Percentiles rank a stretch among this genome's conserved stretches.
Evolutionary conservation across 1,140 invertebrate species (phyloP).

Genomic region (Andrena cerasifolii): DNA sequence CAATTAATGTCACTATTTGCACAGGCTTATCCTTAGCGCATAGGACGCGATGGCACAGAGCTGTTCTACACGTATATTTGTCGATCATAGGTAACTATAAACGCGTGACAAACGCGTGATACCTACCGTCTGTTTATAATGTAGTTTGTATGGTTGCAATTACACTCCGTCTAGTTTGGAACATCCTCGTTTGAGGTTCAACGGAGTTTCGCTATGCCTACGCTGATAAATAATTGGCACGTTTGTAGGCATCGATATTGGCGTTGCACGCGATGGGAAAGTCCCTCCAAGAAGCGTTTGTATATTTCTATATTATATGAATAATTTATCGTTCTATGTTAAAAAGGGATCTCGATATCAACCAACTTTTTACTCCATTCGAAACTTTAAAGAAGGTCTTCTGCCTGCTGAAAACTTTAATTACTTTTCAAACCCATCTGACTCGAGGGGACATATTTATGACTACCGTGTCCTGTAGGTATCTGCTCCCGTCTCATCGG

Average conservation of each 20-base stretch:
- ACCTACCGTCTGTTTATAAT: conserved; percentile 65
- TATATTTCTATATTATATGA: no score
- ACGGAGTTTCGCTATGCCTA: not conserved
- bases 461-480: conserved; percentile 1
- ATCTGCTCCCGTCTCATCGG: conserved; percentile 27
- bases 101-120: conserved; percentile 69
- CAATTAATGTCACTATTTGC: conserved; percentile 80
- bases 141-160: conserved; percentile 46
- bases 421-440: conserved; percentile 54
- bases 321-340: conserved; percentile 29
- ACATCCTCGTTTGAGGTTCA: not conserved
- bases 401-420: conserved; percentile 58
- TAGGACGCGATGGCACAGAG: conserved; percentile 47
- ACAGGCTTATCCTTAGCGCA: conserved; percentile 73
- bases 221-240: no score
- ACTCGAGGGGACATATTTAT: conserved; percentile 47
- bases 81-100: conserved; percentile 56
- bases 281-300: not conserved
- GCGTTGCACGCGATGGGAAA: not conserved
- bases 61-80: conserved; percentile 57
- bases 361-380: conserved; percentile 45
- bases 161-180: conserved; percentile 9
- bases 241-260: not conserved
- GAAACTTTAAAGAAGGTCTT: conserved; percentile 44
- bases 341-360: conserved; percentile 14